A percentile compares a stretch with the other conserved stretches of the same genome.
Evolutionary conservation across 53 echinoderm and acorn worm species (phyloP).

Genomic region (Echinarachnius parma): DNA sequence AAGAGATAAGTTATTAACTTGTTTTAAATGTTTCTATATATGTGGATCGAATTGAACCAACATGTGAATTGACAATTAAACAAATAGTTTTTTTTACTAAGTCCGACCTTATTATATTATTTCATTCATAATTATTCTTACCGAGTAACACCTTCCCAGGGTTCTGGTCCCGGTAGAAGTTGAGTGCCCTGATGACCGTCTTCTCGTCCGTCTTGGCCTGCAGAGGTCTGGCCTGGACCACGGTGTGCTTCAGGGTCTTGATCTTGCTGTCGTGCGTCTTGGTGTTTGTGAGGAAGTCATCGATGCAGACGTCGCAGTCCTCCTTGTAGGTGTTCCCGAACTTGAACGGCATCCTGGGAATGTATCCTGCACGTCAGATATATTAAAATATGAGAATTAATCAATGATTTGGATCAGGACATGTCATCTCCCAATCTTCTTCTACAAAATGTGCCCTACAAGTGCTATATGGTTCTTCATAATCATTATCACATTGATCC

Average conservation of each 20-base stretch:
- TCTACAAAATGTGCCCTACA: no score
- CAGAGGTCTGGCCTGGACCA: conserved; percentile 41
- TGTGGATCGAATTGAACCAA: no score
- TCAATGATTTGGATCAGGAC: no score
- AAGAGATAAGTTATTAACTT: no score
- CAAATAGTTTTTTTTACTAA: no score
- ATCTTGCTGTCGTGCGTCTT: conserved; percentile 70
- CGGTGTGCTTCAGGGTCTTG: conserved; percentile 59
- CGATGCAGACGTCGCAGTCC: conserved; percentile 97
- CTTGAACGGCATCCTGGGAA: conserved; percentile 98
- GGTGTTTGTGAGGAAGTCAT: conserved; percentile 87
- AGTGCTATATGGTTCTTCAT: no score
- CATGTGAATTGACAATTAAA: no score
- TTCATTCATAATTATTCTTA: conserved; percentile 30
- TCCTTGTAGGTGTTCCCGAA: conserved; percentile 99
- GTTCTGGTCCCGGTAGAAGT: conserved; percentile 88
- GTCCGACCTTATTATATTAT: no score
- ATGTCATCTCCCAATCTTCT: no score
- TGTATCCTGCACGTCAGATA: conserved; percentile 64
- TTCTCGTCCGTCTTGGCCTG: conserved; percentile 43
- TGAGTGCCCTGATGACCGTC: conserved; percentile 59
- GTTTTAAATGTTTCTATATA: no score
- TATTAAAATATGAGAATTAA: not conserved
- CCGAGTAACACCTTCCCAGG: conserved; percentile 82
- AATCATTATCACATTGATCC: not conserved